These are phyloP conservation scores for Tubulanus polymorphus DNA, from an alignment of 2,888 invertebrate genomes.

Conservation along the genomic window DNA sequence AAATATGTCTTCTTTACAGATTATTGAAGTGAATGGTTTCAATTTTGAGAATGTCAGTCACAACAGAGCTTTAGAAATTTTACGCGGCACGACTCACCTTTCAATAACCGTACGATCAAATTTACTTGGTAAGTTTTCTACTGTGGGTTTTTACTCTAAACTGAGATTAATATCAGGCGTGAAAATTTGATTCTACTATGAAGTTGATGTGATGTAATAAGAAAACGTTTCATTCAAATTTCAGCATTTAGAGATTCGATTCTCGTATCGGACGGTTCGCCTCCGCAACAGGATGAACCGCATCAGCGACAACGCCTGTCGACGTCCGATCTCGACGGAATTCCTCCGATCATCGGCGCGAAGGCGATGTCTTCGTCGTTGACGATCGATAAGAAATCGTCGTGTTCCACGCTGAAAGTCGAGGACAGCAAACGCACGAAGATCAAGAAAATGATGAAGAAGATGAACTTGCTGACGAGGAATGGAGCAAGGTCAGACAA, in stretches of 20 bases:
- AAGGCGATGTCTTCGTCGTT: slow-evolving; percentile 14
- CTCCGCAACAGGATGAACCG: slow-evolving; percentile 66
- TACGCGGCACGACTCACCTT: slow-evolving; percentile 89
- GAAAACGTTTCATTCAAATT: slow-evolving; percentile 15
- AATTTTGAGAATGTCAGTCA: slow-evolving; percentile 91
- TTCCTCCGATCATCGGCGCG: slow-evolving; percentile 8
- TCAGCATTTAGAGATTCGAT: slow-evolving; percentile 68
- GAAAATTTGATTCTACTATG: neutral
- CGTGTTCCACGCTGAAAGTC: slow-evolving; percentile 62
- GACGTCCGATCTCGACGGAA: slow-evolving; percentile 63
- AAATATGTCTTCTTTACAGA: slow-evolving; percentile 52
- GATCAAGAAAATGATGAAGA: slow-evolving; percentile 82
- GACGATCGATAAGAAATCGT: slow-evolving; percentile 51
- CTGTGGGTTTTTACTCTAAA: slow-evolving; percentile 1
- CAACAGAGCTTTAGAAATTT: slow-evolving; percentile 85
- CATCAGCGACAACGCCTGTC: slow-evolving; percentile 71
- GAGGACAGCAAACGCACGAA: slow-evolving; percentile 81
- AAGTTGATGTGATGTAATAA: neutral
- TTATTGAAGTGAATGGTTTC: slow-evolving; percentile 95
- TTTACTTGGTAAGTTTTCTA: slow-evolving; percentile 65
- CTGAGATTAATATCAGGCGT: neutral
- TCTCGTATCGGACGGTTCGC: slow-evolving; percentile 74
- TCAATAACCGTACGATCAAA: slow-evolving; percentile 97
- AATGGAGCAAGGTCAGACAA: slow-evolving; percentile 38
- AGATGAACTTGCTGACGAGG: slow-evolving; percentile 64